A percentile compares a stretch with the other conserved stretches of the same genome.
phyloP scores from a whole-genome alignment of 2,797 vertebrate species.

The Scyliorhinus canicula region DNA sequence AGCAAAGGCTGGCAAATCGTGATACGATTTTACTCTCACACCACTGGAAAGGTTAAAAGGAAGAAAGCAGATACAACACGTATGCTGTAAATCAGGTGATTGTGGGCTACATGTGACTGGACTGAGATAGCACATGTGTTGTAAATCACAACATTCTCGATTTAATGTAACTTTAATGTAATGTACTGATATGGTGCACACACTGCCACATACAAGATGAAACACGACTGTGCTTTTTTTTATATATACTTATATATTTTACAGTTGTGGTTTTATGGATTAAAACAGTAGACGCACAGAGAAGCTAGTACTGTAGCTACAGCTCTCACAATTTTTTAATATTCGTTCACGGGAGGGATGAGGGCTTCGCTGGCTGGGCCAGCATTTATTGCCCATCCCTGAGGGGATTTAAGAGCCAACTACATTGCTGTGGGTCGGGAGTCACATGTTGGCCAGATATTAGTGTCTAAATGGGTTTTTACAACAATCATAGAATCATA shows the following conservation, averaged over 20 bases:
- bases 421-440: too few species aligned
- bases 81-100: not conserved
- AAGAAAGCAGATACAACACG: not conserved
- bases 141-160: conserved; percentile 13
- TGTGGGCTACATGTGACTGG: not conserved
- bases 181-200: not conserved
- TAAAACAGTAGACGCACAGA: not conserved
- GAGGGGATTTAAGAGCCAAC: too few species aligned
- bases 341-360: too few species aligned
- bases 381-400: too few species aligned
- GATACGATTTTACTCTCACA: not conserved
- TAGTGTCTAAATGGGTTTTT: too few species aligned
- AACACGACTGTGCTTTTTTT: not conserved
- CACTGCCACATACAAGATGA: not conserved
- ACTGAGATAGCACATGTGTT: not conserved
- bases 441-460: too few species aligned
- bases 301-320: not conserved
- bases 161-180: conserved; percentile 9
- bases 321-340: not conserved
- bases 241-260: not conserved
- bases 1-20: not conserved
- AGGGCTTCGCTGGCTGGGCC: too few species aligned
- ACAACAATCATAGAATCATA: too few species aligned
- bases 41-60: conserved; percentile 10
- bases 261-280: not conserved